A percentile compares a stretch with the other conserved stretches of the same genome.
Conservation (phyloP, 2,888 invertebrate genomes). For the Entomobrya proxima region DNA sequence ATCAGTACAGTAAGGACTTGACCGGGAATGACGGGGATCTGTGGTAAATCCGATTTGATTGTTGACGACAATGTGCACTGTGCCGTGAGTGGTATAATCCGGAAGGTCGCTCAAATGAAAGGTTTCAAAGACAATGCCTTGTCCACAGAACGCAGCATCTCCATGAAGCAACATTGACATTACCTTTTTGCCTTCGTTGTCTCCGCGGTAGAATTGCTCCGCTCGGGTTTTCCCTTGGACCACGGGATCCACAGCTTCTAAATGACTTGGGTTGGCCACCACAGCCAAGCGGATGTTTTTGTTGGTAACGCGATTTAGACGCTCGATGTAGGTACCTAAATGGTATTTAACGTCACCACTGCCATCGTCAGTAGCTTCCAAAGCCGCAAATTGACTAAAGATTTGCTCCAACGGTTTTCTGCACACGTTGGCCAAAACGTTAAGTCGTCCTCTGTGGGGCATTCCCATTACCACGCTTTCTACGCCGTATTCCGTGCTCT, state of each 20-base stretch:
- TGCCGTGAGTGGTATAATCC: slow-evolving; percentile 95
- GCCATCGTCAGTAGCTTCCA: slow-evolving; percentile 93
- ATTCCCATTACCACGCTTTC: slow-evolving; percentile 98
- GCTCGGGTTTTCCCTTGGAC: slow-evolving; percentile 97
- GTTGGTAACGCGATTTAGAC: slow-evolving; percentile 93
- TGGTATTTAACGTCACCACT: slow-evolving; percentile 92
- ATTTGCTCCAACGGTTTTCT: slow-evolving; percentile 92
- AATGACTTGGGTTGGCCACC: slow-evolving; percentile 93
- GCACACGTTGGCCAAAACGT: slow-evolving; percentile 94
- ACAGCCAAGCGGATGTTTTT: slow-evolving; percentile 93
- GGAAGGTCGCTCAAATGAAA: slow-evolving; percentile 96
- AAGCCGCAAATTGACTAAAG: slow-evolving; percentile 93
- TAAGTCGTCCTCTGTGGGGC: slow-evolving; percentile 90
- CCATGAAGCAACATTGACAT: slow-evolving; percentile 97
- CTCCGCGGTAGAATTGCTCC: slow-evolving; percentile 96
- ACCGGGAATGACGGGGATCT: slow-evolving; percentile 90
- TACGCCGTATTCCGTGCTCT: slow-evolving; percentile 94
- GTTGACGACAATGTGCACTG: slow-evolving; percentile 95
- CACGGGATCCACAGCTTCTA: slow-evolving; percentile 95
- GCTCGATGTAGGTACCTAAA: slow-evolving; percentile 92
- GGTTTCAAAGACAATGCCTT: slow-evolving; percentile 97
- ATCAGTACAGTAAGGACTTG: slow-evolving; percentile 94
- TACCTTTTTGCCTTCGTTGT: slow-evolving; percentile 93
- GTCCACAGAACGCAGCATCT: slow-evolving; percentile 96
- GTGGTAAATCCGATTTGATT: slow-evolving; percentile 98